Conservation (phyloP, 2,888 invertebrate species). For the Bhutanitis thaidina region DNA sequence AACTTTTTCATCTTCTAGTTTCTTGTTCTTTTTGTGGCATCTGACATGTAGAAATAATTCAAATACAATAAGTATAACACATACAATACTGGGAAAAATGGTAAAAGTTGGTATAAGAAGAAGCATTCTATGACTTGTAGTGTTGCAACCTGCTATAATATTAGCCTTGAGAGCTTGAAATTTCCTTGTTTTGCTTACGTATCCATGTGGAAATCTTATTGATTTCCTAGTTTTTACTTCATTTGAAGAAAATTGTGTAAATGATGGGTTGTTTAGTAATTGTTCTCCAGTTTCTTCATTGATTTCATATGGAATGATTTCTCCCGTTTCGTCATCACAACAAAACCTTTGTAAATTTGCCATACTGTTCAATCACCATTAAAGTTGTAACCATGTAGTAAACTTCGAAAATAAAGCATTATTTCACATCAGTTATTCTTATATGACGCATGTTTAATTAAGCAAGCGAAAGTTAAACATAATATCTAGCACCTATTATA, state of each 20-base stretch:
- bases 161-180: slow-evolving; percentile 55
- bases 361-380: slow-evolving; percentile 23
- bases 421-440: too few relatives aligned
- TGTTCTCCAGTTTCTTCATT: slow-evolving; percentile 78
- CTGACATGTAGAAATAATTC: slow-evolving; percentile 84
- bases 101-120: slow-evolving; percentile 81
- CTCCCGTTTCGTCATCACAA: slow-evolving; percentile 77
- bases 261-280: slow-evolving; percentile 29
- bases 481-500: too few relatives aligned
- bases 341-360: slow-evolving; percentile 39
- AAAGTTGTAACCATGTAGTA: too few relatives aligned
- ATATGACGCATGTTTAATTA: too few relatives aligned
- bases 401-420: too few relatives aligned
- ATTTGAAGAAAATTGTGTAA: slow-evolving; percentile 19
- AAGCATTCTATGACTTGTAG: slow-evolving; percentile 70
- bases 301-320: slow-evolving; percentile 57
- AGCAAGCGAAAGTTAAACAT: too few relatives aligned
- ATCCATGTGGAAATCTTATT: slow-evolving; percentile 47
- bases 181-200: slow-evolving; percentile 51
- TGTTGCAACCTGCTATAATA: slow-evolving; percentile 59
- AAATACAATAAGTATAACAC: slow-evolving; percentile 69
- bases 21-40: slow-evolving; percentile 84
- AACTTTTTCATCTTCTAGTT: slow-evolving; percentile 74
- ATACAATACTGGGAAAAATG: slow-evolving; percentile 76
- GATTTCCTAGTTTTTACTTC: slow-evolving; percentile 26